These are phyloP conservation scores for Corvus moneduloides DNA, from an alignment of 2,113 vertebrate genomes.

Conservation along the genomic window DNA sequence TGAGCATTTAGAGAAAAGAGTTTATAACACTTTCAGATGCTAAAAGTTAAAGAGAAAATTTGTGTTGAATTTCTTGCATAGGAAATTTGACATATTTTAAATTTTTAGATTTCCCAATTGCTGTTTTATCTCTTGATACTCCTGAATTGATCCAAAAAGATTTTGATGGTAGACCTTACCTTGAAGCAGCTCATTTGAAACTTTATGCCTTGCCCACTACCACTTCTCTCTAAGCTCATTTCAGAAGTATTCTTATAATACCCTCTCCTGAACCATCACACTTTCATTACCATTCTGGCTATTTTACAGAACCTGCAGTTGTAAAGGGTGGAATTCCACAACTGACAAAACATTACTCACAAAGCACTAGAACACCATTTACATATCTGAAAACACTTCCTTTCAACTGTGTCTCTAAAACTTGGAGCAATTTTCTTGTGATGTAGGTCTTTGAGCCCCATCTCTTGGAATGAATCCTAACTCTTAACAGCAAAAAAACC, in stretches of 20 bases:
- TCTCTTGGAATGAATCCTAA: background rate
- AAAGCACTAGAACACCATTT: constrained; percentile 39
- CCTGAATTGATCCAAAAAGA: background rate
- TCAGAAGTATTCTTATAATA: background rate
- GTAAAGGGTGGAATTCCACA: constrained; percentile 1
- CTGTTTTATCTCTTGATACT: background rate
- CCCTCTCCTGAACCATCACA: background rate
- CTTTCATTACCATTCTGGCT: constrained; percentile 1
- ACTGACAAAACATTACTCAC: constrained; percentile 45
- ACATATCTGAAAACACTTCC: background rate
- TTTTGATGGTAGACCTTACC: background rate
- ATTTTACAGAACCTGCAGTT: constrained; percentile 18
- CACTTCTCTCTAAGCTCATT: background rate
- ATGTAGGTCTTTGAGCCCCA: background rate
- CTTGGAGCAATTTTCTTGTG: background rate
- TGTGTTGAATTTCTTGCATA: background rate
- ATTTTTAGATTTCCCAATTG: background rate
- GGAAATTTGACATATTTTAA: background rate
- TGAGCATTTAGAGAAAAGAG: background rate
- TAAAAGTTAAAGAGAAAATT: background rate
- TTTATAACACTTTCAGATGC: background rate
- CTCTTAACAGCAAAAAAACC: background rate
- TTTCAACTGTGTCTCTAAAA: background rate
- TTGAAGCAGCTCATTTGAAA: background rate
- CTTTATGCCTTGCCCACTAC: background rate